Base-by-base conservation (phyloP, 2,113 vertebrate genomes). In the Australoheros scitulus region DNA sequence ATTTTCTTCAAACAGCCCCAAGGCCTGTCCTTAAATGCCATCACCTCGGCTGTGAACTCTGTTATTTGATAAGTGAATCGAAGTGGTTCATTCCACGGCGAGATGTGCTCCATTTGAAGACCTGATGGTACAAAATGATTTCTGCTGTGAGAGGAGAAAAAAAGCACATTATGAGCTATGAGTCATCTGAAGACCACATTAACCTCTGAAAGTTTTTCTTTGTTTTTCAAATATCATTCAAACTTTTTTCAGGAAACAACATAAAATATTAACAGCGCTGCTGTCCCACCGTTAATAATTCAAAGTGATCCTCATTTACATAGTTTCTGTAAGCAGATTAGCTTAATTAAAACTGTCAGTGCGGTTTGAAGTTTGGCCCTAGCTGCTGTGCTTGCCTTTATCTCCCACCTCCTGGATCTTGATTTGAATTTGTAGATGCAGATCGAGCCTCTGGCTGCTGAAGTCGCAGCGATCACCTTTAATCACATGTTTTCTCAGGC, bases 391-490 rank as follows among this genome's bases (percentile, higher is more conserved):
- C 50, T 74, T 5, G 38, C 41, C 77, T 79, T 89, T 83, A 85
- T 91, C 89, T 90, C 63, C 41, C 41, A 68, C 64, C 81, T 87
- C 56, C 82, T 50, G 83, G 72, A 90, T 90, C 90, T 90, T 79
- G 43, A 24, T 88, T 55, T 56, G 77, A 38, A 91, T 88, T 88
- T 83, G 87, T 0, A 82, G 87, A 87, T 87, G 80, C 38, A 82
- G 82, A 91, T 91, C 68, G 18, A 79, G 75, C 89, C 87, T 76
- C 0, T 14, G 78, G 87, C 77, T 52, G 75, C 41, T 36, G 56
- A 60, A 84, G 78, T 78, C 56, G 10, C 77, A 32, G 63, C 68
- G 1, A 61, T 83, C 65, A 72, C 65, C 77, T 79, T 87, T 89
- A 87, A 77, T 34, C 0, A 34, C 78, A 32, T 68, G 24, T 14